A percentile compares a stretch with the other conserved stretches of the same genome.
phyloP scores from a whole-genome alignment of 2,888 invertebrate genomes.

The Hirtodrosophila trivittata region DNA sequence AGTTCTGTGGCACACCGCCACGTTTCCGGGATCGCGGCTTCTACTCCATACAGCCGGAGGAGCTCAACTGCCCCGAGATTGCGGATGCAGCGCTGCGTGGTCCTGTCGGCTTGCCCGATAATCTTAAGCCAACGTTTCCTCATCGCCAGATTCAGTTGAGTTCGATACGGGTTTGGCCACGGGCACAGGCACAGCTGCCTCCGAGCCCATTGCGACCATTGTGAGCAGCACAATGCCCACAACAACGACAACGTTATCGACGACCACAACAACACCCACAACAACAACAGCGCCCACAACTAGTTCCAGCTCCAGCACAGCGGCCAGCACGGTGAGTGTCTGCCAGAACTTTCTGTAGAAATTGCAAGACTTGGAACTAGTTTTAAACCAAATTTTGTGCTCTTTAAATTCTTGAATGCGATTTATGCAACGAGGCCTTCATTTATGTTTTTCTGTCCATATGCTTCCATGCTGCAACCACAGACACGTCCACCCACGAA shows the following conservation, averaged over 20 bases:
- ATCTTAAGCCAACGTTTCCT: conserved; percentile 81
- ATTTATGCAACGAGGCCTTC: conserved; percentile 5
- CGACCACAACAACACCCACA: conserved; percentile 50
- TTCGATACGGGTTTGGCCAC: conserved; percentile 53
- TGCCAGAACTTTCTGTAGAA: too few species aligned
- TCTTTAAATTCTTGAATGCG: background rate
- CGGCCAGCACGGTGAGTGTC: conserved; percentile 54
- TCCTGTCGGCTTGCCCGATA: conserved; percentile 83
- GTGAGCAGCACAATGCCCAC: conserved; percentile 48
- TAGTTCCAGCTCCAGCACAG: conserved; percentile 51
- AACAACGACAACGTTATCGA: conserved; percentile 35
- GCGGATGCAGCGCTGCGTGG: conserved; percentile 85
- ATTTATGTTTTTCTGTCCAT: background rate
- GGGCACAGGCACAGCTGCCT: conserved; percentile 53
- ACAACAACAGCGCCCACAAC: conserved; percentile 56
- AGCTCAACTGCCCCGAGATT: conserved; percentile 86
- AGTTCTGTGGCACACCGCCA: conserved; percentile 94
- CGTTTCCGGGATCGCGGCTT: conserved; percentile 92
- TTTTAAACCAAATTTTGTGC: background rate
- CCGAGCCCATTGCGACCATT: conserved; percentile 43
- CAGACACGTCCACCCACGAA: conserved; percentile 57
- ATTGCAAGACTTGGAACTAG: background rate
- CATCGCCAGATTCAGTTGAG: conserved; percentile 56
- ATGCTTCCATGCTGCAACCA: background rate
- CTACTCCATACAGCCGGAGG: conserved; percentile 93